Conservation (phyloP, 2,797 vertebrate genomes). For the Coranthus polyacanthus region DNA sequence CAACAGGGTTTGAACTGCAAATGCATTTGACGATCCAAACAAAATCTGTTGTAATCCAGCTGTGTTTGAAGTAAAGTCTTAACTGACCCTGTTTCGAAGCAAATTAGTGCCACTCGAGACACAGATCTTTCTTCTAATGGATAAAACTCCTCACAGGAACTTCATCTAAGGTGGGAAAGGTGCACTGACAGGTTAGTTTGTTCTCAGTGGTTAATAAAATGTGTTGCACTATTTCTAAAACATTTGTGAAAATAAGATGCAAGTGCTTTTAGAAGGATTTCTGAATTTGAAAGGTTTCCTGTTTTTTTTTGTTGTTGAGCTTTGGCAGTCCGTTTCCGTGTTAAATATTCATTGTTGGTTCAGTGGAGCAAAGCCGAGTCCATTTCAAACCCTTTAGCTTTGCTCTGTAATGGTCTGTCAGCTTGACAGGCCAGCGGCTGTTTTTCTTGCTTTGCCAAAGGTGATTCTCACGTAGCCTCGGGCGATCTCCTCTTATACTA, state of each 20-base stretch:
- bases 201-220: not conserved
- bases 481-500: not conserved
- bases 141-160: no score
- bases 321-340: constrained; percentile 11
- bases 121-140: no score
- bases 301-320: not conserved
- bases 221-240: not conserved
- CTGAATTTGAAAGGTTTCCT: not conserved
- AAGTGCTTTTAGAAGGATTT: not conserved
- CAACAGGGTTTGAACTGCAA: no score
- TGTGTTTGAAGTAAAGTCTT: no score
- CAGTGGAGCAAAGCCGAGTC: constrained; percentile 23
- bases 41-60: no score
- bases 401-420: constrained; percentile 39
- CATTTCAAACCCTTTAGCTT: constrained; percentile 34
- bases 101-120: no score
- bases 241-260: not conserved
- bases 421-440: constrained; percentile 3
- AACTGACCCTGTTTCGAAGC: no score
- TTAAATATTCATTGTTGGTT: not conserved
- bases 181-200: not conserved
- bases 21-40: no score
- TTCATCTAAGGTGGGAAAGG: no score
- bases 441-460: constrained; percentile 34
- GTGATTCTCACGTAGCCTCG: constrained; percentile 37